Evolutionary conservation across 1,140 invertebrate species (phyloP), one percentile per base, ranked within the genome.

Genomic region (Vollenhovia emeryi): DNA sequence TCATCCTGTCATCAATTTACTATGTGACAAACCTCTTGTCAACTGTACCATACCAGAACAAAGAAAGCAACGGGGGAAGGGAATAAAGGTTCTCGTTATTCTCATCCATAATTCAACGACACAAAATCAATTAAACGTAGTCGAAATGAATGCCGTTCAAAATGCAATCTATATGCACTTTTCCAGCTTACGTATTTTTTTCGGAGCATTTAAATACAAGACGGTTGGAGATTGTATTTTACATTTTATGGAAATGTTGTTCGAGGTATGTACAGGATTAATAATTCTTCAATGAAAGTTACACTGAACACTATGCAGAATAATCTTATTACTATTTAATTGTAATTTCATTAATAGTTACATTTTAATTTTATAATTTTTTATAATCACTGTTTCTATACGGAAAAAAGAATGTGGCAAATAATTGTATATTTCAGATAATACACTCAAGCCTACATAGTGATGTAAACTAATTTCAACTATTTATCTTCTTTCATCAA

Each of bases 31-130:
- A 24, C 4, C 48, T 18, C 30, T 74, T 24, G 33, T 21, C 15
- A 57, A 74, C 13, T 43, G 13, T 36, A 27, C 3, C 15, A 24
- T 69, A 57, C 11, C 21, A 3, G n/a, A 73, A 18, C 3, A 74
- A 55, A 55, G 30, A 57, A 57, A 40, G 8, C 13, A 36, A 55
- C 13, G 3, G 1, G n/a, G 8, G 7, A 27, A 9, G 7, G 27
- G 18, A 52, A 30, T 40, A 27, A 36, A 57, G 13, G 30, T 52
- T 71, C 3, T 60, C 7, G 18, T 40, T 75, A 36, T 71, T 52
- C 21, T 48, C 36, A 73, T 71, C 50, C 40, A 78, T 85, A 78
- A 76, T 74, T 74, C 45, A 66, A 84, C 18, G 30, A 52, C n/a
- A 75, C 60, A 27, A 57, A 64, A 55, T 33, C 30, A 60, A 48